These are phyloP conservation scores for Mormyrus hasselquistii DNA, from an alignment of 2,797 vertebrate genomes.

Conservation along the genomic window DNA sequence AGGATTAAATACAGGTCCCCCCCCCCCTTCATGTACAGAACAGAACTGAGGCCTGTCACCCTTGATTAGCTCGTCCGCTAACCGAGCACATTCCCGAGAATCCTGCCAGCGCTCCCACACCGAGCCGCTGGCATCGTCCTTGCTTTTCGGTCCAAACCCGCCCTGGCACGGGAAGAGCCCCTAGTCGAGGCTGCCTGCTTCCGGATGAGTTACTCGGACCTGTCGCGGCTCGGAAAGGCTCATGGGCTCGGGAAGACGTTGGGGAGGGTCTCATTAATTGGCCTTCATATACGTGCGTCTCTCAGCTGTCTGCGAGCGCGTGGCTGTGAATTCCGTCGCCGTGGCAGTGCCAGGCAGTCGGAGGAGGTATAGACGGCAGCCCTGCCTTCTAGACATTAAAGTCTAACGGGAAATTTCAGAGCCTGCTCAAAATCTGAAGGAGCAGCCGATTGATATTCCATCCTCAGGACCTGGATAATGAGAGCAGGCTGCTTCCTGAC, in stretches of 20 bases:
- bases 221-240: neutral
- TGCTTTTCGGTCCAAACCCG: neutral
- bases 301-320: neutral
- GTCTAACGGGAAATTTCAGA: neutral
- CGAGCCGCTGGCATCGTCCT: neutral
- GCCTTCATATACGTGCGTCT: neutral
- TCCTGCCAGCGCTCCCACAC: neutral
- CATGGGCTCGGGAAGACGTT: neutral
- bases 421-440: neutral
- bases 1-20: neutral
- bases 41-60: neutral
- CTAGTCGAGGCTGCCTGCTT: neutral
- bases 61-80: neutral
- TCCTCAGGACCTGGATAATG: neutral
- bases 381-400: neutral
- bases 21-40: neutral
- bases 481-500: neutral
- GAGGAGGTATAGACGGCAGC: neutral
- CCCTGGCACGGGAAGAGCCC: neutral
- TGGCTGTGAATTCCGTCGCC: neutral
- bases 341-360: neutral
- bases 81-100: neutral
- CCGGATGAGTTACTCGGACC: neutral
- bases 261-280: neutral
- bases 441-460: neutral